Evolutionary conservation across 2,888 invertebrate species (phyloP).

Genomic region (Aproaerema taeniolella): DNA sequence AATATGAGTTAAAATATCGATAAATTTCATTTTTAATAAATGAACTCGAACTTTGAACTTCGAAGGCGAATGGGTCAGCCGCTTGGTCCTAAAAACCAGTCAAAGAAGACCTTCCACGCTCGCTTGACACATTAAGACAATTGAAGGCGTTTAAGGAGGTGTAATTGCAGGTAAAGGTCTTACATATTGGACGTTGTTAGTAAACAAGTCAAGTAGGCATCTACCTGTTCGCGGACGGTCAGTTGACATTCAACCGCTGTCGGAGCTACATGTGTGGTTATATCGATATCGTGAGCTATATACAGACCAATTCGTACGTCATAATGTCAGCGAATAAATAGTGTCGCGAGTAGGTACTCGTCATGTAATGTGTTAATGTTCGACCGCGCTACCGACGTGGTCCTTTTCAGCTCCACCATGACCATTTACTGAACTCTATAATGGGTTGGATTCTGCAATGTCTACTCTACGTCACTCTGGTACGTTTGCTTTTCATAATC

Average conservation of each 20-base stretch:
- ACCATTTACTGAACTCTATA: conserved; percentile 26
- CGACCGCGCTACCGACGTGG: conserved; percentile 24
- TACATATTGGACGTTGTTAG: conserved; percentile 23
- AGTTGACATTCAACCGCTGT: conserved; percentile 37
- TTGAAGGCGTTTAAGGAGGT: conserved; percentile 7
- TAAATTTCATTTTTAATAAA: no score
- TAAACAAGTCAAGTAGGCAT: conserved; percentile 20
- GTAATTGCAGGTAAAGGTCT: conserved; percentile 26
- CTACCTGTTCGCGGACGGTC: conserved; percentile 25
- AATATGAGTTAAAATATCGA: no score
- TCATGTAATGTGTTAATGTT: conserved; percentile 36
- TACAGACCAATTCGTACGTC: conserved; percentile 22
- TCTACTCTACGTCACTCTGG: conserved; percentile 43
- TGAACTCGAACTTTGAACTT: conserved; percentile 31
- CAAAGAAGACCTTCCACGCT: conserved; percentile 11
- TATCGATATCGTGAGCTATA: conserved; percentile 27
- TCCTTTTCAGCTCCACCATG: conserved; percentile 26
- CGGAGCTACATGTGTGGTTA: conserved; percentile 33
- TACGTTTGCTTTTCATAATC: conserved; percentile 40
- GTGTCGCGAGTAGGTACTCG: conserved; percentile 29
- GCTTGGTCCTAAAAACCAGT: conserved; percentile 18
- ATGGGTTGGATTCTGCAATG: conserved; percentile 48
- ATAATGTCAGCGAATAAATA: conserved; percentile 34
- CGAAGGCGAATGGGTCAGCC: conserved; percentile 28
- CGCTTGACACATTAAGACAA: background rate